Evolutionary conservation across 2,113 vertebrate species (phyloP).

Genomic region (Tachysurus vachellii): DNA sequence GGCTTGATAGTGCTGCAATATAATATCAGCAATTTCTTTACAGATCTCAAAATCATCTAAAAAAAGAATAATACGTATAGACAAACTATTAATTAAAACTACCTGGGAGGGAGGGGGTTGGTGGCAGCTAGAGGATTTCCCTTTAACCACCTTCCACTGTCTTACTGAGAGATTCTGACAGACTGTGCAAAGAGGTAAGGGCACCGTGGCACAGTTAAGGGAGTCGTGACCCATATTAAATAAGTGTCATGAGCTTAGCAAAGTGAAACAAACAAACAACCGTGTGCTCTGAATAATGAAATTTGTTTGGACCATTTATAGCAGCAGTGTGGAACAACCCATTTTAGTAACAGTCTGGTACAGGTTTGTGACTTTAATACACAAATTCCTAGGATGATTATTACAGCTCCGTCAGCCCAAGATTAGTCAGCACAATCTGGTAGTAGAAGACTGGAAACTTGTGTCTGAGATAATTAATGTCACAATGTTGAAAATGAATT

Average conservation of each 20-base stretch:
- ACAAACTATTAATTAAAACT: background rate
- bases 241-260: conserved; percentile 29
- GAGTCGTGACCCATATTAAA: conserved; percentile 13
- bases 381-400: conserved; percentile 5
- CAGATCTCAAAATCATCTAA: background rate
- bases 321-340: background rate
- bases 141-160: background rate
- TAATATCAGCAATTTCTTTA: background rate
- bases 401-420: background rate
- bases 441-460: conserved; percentile 28
- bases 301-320: conserved; percentile 21
- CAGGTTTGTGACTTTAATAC: background rate
- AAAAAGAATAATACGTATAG: background rate
- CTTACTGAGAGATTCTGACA: conserved; percentile 37
- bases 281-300: conserved; percentile 15
- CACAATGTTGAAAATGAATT: conserved; percentile 40
- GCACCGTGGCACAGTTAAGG: background rate
- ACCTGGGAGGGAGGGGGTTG: background rate
- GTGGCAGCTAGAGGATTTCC: background rate
- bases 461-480: conserved; percentile 37
- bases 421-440: conserved; percentile 45
- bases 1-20: background rate
- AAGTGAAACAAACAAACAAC: conserved; percentile 4
- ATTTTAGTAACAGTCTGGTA: conserved; percentile 12
- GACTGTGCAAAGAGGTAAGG: background rate